Evolutionary conservation across 1,140 invertebrate genomes (phyloP).

Genomic region (Eurosta solidaginis): DNA sequence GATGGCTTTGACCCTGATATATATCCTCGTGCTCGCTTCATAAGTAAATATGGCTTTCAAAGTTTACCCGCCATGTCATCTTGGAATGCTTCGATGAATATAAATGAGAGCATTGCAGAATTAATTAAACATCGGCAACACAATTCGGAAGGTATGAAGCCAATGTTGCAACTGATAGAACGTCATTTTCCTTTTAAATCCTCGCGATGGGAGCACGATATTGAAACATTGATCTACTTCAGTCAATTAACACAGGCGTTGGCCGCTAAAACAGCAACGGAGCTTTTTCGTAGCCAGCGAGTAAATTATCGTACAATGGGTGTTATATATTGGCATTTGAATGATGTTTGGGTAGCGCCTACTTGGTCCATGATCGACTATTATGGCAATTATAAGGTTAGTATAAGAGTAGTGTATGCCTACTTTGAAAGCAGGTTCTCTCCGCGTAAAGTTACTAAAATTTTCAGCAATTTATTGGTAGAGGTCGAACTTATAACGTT

Average conservation of each 20-base stretch:
- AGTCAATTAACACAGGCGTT: constrained; percentile 87
- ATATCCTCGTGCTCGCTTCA: constrained; percentile 83
- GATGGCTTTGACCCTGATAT: constrained; percentile 77
- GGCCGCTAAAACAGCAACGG: constrained; percentile 82
- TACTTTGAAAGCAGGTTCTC: not conserved
- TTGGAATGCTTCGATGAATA: constrained; percentile 64
- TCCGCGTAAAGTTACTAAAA: not conserved
- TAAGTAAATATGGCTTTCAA: constrained; percentile 95
- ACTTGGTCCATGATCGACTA: constrained; percentile 91
- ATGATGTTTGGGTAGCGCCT: constrained; percentile 97
- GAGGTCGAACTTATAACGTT: not conserved
- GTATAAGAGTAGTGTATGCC: not conserved
- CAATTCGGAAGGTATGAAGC: constrained; percentile 70
- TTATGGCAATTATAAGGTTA: constrained; percentile 49
- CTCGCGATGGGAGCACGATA: constrained; percentile 61
- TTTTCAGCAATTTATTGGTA: not conserved
- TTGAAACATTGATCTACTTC: constrained; percentile 71
- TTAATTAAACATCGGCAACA: constrained; percentile 83
- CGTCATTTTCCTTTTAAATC: constrained; percentile 66
- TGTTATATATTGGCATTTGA: constrained; percentile 97
- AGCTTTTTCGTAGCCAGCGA: constrained; percentile 78
- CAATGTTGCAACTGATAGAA: constrained; percentile 66
- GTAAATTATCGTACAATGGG: constrained; percentile 87
- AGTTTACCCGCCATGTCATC: constrained; percentile 74
- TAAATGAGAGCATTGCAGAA: constrained; percentile 65